phyloP scores from a whole-genome alignment of 2,888 invertebrate species.

The Cantharis nigra region DNA sequence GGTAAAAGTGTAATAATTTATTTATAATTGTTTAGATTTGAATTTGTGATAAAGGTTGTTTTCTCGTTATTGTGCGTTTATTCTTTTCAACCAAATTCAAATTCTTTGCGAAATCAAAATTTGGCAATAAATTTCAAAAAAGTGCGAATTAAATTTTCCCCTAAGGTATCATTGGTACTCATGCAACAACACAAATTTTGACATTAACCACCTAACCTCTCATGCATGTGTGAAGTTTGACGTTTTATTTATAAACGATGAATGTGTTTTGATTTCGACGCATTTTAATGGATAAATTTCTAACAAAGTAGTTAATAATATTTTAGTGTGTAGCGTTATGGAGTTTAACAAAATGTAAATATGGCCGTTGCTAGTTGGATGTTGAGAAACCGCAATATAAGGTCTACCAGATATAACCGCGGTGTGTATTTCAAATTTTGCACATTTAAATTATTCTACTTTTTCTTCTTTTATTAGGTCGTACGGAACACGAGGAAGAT shows the following conservation, averaged over 20 bases:
- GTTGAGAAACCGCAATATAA: constrained; percentile 56
- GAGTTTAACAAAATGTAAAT: constrained; percentile 31
- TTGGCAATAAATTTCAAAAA: not conserved
- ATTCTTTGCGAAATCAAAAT: not conserved
- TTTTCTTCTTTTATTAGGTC: constrained; percentile 54
- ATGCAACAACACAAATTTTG: not conserved
- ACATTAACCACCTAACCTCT: constrained; percentile 36
- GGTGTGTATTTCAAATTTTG: constrained; percentile 38
- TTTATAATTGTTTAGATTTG: not conserved
- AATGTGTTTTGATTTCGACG: constrained; percentile 25
- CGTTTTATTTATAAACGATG: constrained; percentile 33
- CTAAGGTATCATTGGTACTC: not conserved
- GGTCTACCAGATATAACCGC: constrained; percentile 58
- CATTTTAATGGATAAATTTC: constrained; percentile 16
- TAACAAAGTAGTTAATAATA: constrained; percentile 8
- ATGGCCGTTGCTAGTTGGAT: constrained; percentile 63
- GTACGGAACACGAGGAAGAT: constrained; percentile 63
- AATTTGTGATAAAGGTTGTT: not conserved
- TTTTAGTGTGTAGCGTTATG: constrained; percentile 11
- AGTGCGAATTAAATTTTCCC: not conserved
- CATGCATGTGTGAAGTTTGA: constrained; percentile 35
- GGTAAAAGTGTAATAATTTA: not conserved
- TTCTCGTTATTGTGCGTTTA: too few species aligned
- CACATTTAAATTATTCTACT: not conserved
- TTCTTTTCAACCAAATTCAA: not conserved